Base-by-base conservation (phyloP, 2,797 vertebrate genomes). In the Schizothorax lantsangensis region DNA sequence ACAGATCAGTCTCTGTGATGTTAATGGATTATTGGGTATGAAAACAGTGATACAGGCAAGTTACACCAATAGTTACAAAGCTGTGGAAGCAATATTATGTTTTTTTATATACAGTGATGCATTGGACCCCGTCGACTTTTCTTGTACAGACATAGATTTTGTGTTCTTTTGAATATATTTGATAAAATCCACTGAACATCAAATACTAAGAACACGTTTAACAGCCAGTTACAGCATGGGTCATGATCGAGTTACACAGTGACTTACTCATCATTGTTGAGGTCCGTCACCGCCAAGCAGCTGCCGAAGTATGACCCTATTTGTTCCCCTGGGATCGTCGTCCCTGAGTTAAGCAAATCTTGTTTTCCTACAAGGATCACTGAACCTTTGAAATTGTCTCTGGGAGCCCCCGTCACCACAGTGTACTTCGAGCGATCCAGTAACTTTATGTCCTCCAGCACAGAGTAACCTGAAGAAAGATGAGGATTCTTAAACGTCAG, bases 301-400 rank as follows among this genome's bases (percentile, higher is more conserved):
- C 93, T 96, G 87, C 98, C 98, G 73, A 99, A 99, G 90, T 98
- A 98, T 4, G 98, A 98, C 86, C 98, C 98, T 84, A 99, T 96
- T 93, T 99, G 98, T 33, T 96, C 94, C 23, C 98, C 98, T 0
- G 84, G 89, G 43, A 99, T 94, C 80, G 92, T 88, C n/a, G 93
- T 84, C 3, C 0, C n/a, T 0, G 38, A 7, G 5, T 83, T 5
- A 1, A 88, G 84, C 0, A 12, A 72, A 52, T 57, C 3, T 0
- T 6, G 26, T 83, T 91, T 93, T 73, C 45, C 91, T 89, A 96
- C 95, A 68, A 99, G 91, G 83, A 94, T 93, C 91, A 99, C 97
- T 0, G 97, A 96, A 0, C 98, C 98, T 45, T 78, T 95, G 88
- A 97, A 95, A 19, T 92, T 89, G 74, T 96, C 93, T 81, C 98